Evolutionary conservation across 2,113 vertebrate genomes (phyloP), one percentile per base, ranked within the genome.

Genomic region (Xenopus borealis): DNA sequence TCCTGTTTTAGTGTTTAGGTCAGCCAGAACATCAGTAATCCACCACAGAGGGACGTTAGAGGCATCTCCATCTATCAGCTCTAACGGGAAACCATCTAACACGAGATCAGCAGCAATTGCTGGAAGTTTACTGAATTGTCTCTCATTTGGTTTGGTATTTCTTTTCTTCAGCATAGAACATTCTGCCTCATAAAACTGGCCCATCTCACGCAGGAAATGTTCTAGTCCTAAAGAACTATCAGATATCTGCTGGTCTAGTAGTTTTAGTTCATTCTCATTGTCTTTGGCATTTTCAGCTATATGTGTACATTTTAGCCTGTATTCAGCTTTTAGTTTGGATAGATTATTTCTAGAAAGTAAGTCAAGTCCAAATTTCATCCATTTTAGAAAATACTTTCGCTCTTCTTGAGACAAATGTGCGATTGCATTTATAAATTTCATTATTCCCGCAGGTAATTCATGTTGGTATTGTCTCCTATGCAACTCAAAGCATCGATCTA

Each of bases 121-220:
- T 59, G 83, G 83, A 12, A 83, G 72, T 7, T n/a, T 5, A 18
- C 13, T 17, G 47, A 33, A 72, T 19, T 44, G 10, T 63, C 4
- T 27, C 1, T 20, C 7, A 13, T 17, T 40, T 67, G 11, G 9
- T 5, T 19, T 7, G 8, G 55, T n/a, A 27, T 61, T 78, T 57
- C 79, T 79, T 0, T 80, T 82, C 33, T 82, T 77, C 10, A 78
- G 47, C 0, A 80, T 72, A 23, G 72, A 82, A 50, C 66, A 79
- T 46, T 87, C 89, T 0, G 91, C 88, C 80, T 93, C 92, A 4
- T 92, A 94, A 17, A 92, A 82, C 72, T 93, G 93, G 5, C 90
- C 91, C 83, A 94, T 88, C 82, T 93, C 92, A 59, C 90, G 84
- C 33, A 94, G 79, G 62, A 91, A 93, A 80, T 93, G 89, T 72